Percentiles rank a stretch among this genome's conserved stretches.
Evolutionary conservation across 2,113 vertebrate genomes (phyloP).

Genomic region (Aldabrachelys gigantea): DNA sequence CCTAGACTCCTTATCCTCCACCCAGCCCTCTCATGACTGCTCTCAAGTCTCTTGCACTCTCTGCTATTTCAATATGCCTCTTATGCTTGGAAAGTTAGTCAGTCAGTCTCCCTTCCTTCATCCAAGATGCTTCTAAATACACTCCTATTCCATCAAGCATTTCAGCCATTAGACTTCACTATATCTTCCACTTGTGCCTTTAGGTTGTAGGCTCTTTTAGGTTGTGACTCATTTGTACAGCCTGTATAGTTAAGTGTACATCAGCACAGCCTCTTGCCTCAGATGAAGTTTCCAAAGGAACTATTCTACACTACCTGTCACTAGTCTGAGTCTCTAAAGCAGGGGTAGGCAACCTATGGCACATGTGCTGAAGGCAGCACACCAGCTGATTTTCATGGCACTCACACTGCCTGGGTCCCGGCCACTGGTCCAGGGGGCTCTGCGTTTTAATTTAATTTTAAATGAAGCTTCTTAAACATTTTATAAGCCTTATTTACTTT

Average conservation of each 20-base stretch:
- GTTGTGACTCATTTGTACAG: background rate
- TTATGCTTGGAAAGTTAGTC: too few relatives aligned
- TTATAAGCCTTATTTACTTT: too few relatives aligned
- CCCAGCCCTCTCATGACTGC: background rate
- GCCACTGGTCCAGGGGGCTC: too few relatives aligned
- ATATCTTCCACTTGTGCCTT: background rate
- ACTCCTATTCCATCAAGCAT: background rate
- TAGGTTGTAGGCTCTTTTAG: background rate
- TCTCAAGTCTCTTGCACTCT: background rate
- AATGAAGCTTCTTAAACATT: too few relatives aligned
- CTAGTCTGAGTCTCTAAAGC: background rate
- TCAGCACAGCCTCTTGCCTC: background rate
- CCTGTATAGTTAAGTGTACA: background rate
- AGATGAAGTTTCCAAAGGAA: background rate
- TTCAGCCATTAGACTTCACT: background rate
- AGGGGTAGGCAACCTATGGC: too few relatives aligned
- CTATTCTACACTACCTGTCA: background rate
- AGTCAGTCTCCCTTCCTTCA: too few relatives aligned
- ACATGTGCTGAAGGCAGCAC: too few relatives aligned
- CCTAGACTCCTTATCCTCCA: background rate
- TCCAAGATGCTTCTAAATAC: background rate
- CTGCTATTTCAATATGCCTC: background rate
- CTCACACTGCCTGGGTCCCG: too few relatives aligned
- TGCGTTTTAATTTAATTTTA: too few relatives aligned
- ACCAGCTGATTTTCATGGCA: too few relatives aligned